Evolutionary conservation across 2,888 invertebrate genomes (phyloP).

Genomic region (Prenolepis imparis): DNA sequence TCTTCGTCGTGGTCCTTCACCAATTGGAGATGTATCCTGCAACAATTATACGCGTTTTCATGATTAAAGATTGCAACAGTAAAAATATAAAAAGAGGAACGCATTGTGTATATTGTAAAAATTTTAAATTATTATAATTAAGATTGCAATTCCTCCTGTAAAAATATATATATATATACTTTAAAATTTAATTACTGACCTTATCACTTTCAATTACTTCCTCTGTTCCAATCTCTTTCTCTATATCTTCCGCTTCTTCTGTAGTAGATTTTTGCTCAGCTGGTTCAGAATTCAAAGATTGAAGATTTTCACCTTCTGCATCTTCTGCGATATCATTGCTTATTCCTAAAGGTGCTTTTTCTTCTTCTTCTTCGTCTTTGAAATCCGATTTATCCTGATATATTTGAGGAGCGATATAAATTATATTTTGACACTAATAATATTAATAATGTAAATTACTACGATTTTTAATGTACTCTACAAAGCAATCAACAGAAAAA

Average conservation of each 20-base stretch:
- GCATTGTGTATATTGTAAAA: neutral
- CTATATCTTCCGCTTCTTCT: constrained; percentile 79
- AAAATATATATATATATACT: too few species aligned
- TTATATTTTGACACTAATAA: constrained; percentile 42
- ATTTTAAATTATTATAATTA: neutral
- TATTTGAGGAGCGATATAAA: neutral
- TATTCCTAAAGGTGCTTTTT: constrained; percentile 70
- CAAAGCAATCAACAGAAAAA: constrained; percentile 3
- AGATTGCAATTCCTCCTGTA: neutral
- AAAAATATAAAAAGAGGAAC: neutral
- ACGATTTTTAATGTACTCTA: constrained; percentile 9
- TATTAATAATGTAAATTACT: constrained; percentile 9
- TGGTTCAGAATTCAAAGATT: neutral
- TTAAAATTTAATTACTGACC: constrained; percentile 67
- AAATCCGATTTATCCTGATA: constrained; percentile 77
- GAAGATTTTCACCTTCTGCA: constrained; percentile 14
- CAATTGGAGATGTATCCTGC: constrained; percentile 77
- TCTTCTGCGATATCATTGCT: constrained; percentile 88
- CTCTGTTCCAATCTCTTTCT: constrained; percentile 77
- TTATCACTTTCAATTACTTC: constrained; percentile 80
- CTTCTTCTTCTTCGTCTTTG: constrained; percentile 78
- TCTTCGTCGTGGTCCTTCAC: constrained; percentile 84
- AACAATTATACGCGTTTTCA: constrained; percentile 33
- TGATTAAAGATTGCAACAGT: neutral
- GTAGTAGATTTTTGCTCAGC: constrained; percentile 52